Conservation (phyloP, 2,888 invertebrate genomes). For the Cantharis rustica region DNA sequence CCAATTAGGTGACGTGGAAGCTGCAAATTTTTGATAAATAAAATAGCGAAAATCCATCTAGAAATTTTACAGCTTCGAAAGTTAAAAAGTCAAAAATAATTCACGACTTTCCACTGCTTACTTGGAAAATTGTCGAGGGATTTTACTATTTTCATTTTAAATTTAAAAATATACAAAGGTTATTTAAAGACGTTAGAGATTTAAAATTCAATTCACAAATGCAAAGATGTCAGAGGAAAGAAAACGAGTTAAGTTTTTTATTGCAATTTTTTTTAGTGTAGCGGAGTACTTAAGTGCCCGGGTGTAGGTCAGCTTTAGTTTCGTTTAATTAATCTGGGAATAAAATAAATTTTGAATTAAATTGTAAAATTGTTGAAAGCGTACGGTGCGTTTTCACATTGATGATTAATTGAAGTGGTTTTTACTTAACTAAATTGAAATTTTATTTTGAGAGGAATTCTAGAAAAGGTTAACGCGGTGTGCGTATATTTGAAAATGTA, state of each 20-base stretch:
- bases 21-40: neutral
- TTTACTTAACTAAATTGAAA: neutral
- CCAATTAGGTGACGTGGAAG: neutral
- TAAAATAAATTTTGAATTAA: neutral
- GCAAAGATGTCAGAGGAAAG: conserved; percentile 10
- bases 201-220: conserved; percentile 28
- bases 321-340: neutral
- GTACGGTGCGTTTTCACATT: neutral
- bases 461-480: neutral
- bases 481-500: neutral
- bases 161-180: conserved; percentile 24
- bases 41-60: too few relatives aligned
- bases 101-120: neutral
- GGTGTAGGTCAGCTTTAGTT: neutral
- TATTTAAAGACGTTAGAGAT: conserved; percentile 25
- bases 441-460: neutral
- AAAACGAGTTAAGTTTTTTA: conserved; percentile 7
- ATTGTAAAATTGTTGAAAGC: neutral
- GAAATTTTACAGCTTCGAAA: neutral
- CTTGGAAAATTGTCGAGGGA: conserved; percentile 8
- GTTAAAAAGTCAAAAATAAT: neutral
- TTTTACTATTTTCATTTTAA: conserved; percentile 17
- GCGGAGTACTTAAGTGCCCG: neutral
- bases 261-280: neutral
- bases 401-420: neutral